These are phyloP conservation scores for Phoebastria nigripes DNA, from an alignment of 2,797 vertebrate genomes.

Conservation along the genomic window DNA sequence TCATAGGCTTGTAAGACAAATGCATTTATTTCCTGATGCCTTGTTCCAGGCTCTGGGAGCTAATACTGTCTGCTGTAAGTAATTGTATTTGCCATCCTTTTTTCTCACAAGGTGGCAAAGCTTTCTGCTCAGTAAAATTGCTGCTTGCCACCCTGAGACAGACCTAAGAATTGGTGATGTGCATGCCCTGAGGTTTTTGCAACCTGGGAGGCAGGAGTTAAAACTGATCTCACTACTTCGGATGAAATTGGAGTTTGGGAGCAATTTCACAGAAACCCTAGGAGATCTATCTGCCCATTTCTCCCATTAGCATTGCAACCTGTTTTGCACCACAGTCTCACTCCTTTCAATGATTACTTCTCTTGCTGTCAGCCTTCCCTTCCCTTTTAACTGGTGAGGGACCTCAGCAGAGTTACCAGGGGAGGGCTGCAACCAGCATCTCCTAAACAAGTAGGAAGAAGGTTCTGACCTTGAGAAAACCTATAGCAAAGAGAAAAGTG, in stretches of 20 bases:
- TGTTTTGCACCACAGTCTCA: background rate
- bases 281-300: background rate
- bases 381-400: background rate
- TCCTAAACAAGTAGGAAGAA: background rate
- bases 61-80: background rate
- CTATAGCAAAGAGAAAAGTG: background rate
- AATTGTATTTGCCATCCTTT: background rate
- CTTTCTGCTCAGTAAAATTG: background rate
- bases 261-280: background rate
- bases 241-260: background rate
- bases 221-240: background rate
- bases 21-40: background rate
- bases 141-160: background rate
- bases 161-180: background rate
- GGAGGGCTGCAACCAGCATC: background rate
- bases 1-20: background rate
- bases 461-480: background rate
- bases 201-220: background rate
- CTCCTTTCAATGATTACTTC: background rate
- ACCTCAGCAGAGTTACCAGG: background rate
- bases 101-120: background rate
- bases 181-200: background rate
- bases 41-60: background rate
- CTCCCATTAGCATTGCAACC: background rate
- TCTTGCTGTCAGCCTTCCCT: background rate